These are phyloP conservation scores for Gila robusta DNA, from an alignment of 2,797 vertebrate genomes.

Conservation along the genomic window DNA sequence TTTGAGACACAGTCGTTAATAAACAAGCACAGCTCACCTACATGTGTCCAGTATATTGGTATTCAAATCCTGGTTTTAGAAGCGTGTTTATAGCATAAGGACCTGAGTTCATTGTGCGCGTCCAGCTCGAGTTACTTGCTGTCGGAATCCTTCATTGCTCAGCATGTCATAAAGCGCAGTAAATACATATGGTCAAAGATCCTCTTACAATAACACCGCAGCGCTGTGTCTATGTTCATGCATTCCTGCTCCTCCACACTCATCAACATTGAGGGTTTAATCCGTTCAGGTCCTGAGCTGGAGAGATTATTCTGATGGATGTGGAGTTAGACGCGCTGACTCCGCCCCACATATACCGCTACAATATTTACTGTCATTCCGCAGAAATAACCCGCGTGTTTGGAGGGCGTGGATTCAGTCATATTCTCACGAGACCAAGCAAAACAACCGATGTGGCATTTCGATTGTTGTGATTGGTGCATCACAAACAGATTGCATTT, in stretches of 20 bases:
- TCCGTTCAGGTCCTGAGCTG: constrained; percentile 36
- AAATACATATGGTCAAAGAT: constrained; percentile 26
- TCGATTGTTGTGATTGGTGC: not conserved
- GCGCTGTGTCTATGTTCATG: not conserved
- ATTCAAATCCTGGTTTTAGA: constrained; percentile 9
- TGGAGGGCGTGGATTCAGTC: constrained; percentile 11
- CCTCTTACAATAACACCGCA: constrained; percentile 21
- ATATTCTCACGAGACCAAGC: not conserved
- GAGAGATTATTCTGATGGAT: constrained; percentile 79
- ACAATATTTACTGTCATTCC: constrained; percentile 71
- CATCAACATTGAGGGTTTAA: constrained; percentile 34
- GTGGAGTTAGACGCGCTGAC: constrained; percentile 78
- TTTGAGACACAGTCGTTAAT: not conserved
- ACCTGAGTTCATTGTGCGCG: constrained; percentile 21
- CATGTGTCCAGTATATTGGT: not conserved
- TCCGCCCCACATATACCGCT: constrained; percentile 77
- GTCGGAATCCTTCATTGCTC: constrained; percentile 17
- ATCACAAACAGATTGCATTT: not conserved
- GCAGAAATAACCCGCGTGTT: constrained; percentile 58
- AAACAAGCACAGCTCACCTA: constrained; percentile 27
- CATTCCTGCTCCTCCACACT: constrained; percentile 3
- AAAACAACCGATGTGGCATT: constrained; percentile 14
- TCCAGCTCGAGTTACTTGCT: constrained; percentile 41
- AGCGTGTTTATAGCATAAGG: not conserved
- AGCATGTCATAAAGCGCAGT: constrained; percentile 21